These are phyloP conservation scores for Catocala fraxini DNA, from an alignment of 2,888 invertebrate species.

Conservation along the genomic window DNA sequence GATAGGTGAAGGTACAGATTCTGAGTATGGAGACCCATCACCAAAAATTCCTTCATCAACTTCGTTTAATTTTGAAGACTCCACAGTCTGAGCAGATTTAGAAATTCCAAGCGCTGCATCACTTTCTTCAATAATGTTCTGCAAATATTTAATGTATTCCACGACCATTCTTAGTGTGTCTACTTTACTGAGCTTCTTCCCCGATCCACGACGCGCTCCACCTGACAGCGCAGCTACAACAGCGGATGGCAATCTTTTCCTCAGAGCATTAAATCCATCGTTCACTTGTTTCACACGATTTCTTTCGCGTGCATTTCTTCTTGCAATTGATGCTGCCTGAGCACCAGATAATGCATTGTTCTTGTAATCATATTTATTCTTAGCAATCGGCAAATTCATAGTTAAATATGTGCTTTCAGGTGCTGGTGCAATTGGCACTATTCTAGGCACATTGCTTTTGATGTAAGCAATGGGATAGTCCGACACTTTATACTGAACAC, in stretches of 20 bases:
- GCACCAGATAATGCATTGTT: conserved; percentile 86
- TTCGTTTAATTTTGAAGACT: conserved; percentile 57
- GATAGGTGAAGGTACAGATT: conserved; percentile 89
- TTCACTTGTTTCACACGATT: conserved; percentile 98
- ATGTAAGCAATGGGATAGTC: conserved; percentile 57
- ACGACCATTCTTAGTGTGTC: conserved; percentile 96
- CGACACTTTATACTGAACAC: conserved; percentile 54
- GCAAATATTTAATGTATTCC: conserved; percentile 95
- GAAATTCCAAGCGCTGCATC: conserved; percentile 83
- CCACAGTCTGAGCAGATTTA: conserved; percentile 42
- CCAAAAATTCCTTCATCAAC: conserved; percentile 76
- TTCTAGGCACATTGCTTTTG: conserved; percentile 59
- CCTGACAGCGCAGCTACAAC: conserved; percentile 90
- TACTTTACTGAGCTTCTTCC: conserved; percentile 96
- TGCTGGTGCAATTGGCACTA: conserved; percentile 87
- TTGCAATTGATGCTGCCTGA: conserved; percentile 94
- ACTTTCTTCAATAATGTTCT: conserved; percentile 91
- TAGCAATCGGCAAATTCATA: conserved; percentile 78
- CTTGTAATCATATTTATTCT: conserved; percentile 88
- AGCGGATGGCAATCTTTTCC: conserved; percentile 94
- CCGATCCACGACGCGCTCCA: conserved; percentile 91
- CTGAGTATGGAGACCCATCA: conserved; percentile 78
- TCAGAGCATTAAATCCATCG: conserved; percentile 95
- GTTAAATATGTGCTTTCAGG: conserved; percentile 72
- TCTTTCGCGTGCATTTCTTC: conserved; percentile 97